Evolutionary conservation across 2,888 invertebrate genomes (phyloP), one percentile per base, ranked within the genome.

Genomic region (Ectobius pallidus): DNA sequence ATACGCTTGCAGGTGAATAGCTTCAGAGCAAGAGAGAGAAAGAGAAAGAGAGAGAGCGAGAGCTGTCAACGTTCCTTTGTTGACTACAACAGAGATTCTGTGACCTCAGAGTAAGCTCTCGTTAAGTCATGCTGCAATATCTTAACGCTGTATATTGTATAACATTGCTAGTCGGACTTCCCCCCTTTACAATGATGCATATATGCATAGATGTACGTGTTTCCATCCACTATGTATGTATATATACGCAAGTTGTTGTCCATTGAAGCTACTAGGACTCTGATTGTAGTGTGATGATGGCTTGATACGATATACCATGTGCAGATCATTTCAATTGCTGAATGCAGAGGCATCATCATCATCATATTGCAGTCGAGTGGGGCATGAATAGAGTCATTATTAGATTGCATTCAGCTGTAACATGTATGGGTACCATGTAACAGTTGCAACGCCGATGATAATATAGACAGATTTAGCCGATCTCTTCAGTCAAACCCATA

Each of bases 311-410:
- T n/a, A n/a, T n/a, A n/a, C n/a, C n/a, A 22, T 46, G 44, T 46
- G 65, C 65, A 65, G 65, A 65, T 65, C 65, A 46, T 65, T 65
- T 65, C 65, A 65, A 65, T 65, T 65, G 20, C 44, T 65, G 65
- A 65, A 65, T 65, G 65, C 65, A 46, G 65, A n/a, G n/a, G n/a
- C n/a, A n/a, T n/a, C n/a, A n/a, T n/a, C n/a, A n/a, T n/a, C n/a
- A n/a, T n/a, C 62, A 34, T 22, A 27, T 44, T 65, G 65, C 65
- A 65, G 44, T 44, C 65, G 65, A 62, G 39, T 62, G 62, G 65
- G 44, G 65, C 65, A 46, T 65, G 65, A 65, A 65, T 65, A 30
- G 44, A 44, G 44, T 65, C 65, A 65, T 65, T 65, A 65, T 65
- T 25, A 44, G 65, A 46, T 44, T 65, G 65, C 65, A 65, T 65